Percentiles rank a stretch among this genome's conserved stretches.
Conservation (phyloP, 1,140 invertebrate genomes). For the Limonius californicus region DNA sequence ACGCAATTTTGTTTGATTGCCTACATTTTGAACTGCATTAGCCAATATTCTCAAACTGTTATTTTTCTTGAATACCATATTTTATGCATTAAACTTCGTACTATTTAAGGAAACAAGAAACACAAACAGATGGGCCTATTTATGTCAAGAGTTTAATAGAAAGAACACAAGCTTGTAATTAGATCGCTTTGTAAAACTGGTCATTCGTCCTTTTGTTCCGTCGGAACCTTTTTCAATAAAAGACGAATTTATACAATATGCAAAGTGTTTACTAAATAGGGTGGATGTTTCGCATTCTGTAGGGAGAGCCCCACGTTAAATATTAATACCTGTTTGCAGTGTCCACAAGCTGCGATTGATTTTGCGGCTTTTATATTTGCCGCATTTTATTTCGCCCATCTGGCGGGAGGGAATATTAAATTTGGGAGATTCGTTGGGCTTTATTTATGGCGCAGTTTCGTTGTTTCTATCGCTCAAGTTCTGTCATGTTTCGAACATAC, state of each 20-base stretch:
- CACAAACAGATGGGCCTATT: too few relatives aligned
- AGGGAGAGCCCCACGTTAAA: constrained; percentile 14
- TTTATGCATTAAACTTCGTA: too few relatives aligned
- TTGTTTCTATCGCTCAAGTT: background rate
- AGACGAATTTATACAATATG: constrained; percentile 16
- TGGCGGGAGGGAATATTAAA: constrained; percentile 5
- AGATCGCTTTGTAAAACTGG: background rate
- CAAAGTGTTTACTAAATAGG: constrained; percentile 18
- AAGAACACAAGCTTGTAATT: too few relatives aligned
- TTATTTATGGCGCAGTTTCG: too few relatives aligned
- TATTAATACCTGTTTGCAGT: constrained; percentile 19
- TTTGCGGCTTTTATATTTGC: constrained; percentile 17
- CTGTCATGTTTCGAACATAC: background rate
- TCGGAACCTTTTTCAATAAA: constrained; percentile 3
- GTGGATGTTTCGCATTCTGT: constrained; percentile 9
- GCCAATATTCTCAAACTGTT: too few relatives aligned
- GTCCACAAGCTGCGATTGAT: constrained; percentile 16
- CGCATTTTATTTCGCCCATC: background rate
- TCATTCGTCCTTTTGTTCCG: background rate
- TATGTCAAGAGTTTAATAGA: too few relatives aligned
- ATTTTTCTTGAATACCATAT: too few relatives aligned
- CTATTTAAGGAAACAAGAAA: too few relatives aligned
- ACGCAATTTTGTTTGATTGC: too few relatives aligned
- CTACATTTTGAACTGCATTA: too few relatives aligned
- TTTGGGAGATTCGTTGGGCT: background rate